A percentile compares a stretch with the other conserved stretches of the same genome.
phyloP scores from a whole-genome alignment of 2,888 invertebrate species.

The Synergus gifuensis region DNA sequence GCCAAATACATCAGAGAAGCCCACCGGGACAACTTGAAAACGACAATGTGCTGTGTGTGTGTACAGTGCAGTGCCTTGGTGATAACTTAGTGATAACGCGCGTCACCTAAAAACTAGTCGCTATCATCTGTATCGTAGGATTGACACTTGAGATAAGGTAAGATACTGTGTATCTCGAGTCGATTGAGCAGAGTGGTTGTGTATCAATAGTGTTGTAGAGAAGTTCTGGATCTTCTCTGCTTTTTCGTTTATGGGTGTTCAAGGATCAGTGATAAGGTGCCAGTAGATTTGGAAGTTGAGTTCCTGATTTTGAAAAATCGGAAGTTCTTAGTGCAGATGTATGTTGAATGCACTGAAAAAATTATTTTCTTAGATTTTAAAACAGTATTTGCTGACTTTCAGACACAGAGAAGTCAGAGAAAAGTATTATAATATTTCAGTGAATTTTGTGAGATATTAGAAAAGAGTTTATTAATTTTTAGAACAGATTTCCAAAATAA shows the following conservation, averaged over 20 bases:
- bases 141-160: slow-evolving; percentile 52
- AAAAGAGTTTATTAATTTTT: too few species aligned
- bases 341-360: too few species aligned
- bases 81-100: slow-evolving; percentile 71
- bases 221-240: neutral
- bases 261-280: slow-evolving; percentile 10
- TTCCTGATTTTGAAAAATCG: neutral
- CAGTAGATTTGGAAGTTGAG: neutral
- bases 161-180: slow-evolving; percentile 40
- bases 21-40: slow-evolving; percentile 47
- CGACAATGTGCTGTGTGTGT: slow-evolving; percentile 75
- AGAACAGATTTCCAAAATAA: too few species aligned
- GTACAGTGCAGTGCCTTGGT: slow-evolving; percentile 76
- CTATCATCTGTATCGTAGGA: slow-evolving; percentile 47
- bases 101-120: slow-evolving; percentile 45
- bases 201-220: neutral
- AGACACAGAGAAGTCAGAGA: too few species aligned
- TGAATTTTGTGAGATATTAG: too few species aligned
- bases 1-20: slow-evolving; percentile 22
- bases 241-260: neutral
- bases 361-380: too few species aligned
- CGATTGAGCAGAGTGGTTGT: neutral
- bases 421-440: too few species aligned
- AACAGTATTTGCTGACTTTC: too few species aligned
- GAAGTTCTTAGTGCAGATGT: neutral